Base-by-base conservation (phyloP, 1,140 invertebrate genomes). In the Wiebesia pumilae region DNA sequence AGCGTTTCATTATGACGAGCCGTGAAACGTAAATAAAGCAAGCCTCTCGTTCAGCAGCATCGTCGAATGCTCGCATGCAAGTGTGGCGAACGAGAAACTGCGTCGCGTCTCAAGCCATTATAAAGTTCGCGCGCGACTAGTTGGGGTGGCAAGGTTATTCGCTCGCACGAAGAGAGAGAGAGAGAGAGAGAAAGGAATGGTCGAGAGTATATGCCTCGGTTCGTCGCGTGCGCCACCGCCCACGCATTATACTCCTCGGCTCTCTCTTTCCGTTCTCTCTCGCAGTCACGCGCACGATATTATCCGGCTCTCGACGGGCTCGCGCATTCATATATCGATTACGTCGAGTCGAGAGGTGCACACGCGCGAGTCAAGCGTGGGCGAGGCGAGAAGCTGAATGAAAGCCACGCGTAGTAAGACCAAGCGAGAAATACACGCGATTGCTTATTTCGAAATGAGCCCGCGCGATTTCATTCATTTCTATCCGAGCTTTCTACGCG, bases 301-400 rank as follows among this genome's bases (percentile, higher is more conserved):
- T 84, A 84, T 84, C 73, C 83, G 69, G 58, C 71, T 83, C 82
- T 83, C 71, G 71, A n/a, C 83, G 40, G 33, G 33, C 58, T 69
- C 62, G 62, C 73, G 77, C 83, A 80, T 80, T 85, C 83, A 79
- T 85, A 85, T 85, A 85, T 85, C 84, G 84, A 85, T 85, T 85
- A 85, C 84, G 84, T 73, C 77, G 83, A 75, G 58, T 35, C n/a
- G 47, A 85, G 65, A 84, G 58, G 77, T 67, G 85, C 58, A 82
- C 80, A 81, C 85, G 62, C 16, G 71, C 40, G 71, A 75, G 80
- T 81, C 40, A 43, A 35, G 82, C 65, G 73, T 89, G 85, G 83
- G 77, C 51, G 86, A 40, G 40, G 78, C 84, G 82, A 71, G 79
- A 84, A 82, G 30, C 84, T 85, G 84, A 85, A 85, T 85, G 84